phyloP scores from a whole-genome alignment of 2,888 invertebrate genomes.

The Blera fallax region DNA sequence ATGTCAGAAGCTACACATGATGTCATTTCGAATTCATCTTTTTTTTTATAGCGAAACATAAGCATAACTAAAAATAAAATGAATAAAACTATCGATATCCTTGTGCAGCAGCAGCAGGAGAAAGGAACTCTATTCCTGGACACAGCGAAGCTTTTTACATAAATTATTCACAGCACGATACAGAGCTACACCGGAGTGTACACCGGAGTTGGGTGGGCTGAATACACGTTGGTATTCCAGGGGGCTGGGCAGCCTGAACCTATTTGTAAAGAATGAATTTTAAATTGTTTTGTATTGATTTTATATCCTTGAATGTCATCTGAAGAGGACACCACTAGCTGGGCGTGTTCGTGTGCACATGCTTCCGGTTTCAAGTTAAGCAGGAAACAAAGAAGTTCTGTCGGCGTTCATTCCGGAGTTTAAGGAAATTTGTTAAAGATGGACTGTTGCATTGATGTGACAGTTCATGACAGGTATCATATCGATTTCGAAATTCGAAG shows the following conservation, averaged over 20 bases:
- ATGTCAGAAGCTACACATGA: not conserved
- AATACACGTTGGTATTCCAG: not conserved
- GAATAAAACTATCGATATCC: constrained; percentile 1
- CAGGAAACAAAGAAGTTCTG: not conserved
- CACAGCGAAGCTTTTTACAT: not conserved
- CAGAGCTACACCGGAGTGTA: not conserved
- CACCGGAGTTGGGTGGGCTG: not conserved
- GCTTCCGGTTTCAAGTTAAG: not conserved
- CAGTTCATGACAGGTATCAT: not conserved
- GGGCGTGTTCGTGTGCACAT: not conserved
- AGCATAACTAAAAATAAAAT: not conserved
- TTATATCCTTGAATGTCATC: constrained; percentile 19
- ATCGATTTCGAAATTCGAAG: not conserved
- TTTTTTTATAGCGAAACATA: not conserved
- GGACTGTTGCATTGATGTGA: not conserved
- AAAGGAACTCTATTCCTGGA: not conserved
- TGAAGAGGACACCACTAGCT: not conserved
- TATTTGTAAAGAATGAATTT: constrained; percentile 50
- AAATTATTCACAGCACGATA: constrained; percentile 13
- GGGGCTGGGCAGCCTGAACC: constrained; percentile 25
- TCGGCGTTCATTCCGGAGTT: not conserved
- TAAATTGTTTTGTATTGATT: constrained; percentile 62
- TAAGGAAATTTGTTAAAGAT: not conserved
- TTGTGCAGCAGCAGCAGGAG: not conserved
- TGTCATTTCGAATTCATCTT: constrained; percentile 9